Percentiles rank a stretch among this genome's conserved stretches.
phyloP scores from a whole-genome alignment of 2,113 vertebrate species.

The Menura novaehollandiae region DNA sequence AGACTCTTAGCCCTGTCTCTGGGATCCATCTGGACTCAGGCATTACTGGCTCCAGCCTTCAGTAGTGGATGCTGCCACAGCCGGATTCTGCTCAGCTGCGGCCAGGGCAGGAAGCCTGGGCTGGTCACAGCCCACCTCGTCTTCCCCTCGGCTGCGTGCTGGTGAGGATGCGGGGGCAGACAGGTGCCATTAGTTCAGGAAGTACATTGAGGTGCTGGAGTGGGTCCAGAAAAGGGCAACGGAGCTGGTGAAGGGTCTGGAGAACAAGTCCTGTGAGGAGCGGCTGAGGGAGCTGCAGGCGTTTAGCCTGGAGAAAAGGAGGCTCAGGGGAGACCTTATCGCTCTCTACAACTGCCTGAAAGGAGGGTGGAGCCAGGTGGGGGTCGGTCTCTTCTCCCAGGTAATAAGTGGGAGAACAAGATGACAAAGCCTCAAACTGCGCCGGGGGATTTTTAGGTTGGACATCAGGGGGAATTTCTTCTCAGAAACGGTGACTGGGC shows the following conservation, averaged over 20 bases:
- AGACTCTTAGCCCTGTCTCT: rapidly evolving
- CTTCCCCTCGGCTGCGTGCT: not conserved
- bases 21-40: not conserved
- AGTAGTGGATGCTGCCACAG: rapidly evolving
- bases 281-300: not conserved
- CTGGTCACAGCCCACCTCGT: rapidly evolving
- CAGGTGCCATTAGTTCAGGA: rapidly evolving
- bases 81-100: rapidly evolving
- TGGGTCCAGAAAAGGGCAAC: not conserved
- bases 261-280: not conserved
- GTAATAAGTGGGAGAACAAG: not conserved
- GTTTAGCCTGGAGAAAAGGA: not conserved
- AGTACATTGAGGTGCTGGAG: not conserved
- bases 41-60: rapidly evolving
- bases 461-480: not conserved
- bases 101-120: too few relatives aligned
- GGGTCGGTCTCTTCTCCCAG: not conserved
- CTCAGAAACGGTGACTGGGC: too few relatives aligned
- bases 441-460: not conserved
- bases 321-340: too few relatives aligned
- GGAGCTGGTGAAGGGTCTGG: not conserved
- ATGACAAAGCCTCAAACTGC: not conserved
- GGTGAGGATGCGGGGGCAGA: rapidly evolving
- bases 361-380: not conserved
- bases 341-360: too few relatives aligned